Evolutionary conservation across 2,113 vertebrate genomes (phyloP).

Genomic region (Takifugu flavidus): DNA sequence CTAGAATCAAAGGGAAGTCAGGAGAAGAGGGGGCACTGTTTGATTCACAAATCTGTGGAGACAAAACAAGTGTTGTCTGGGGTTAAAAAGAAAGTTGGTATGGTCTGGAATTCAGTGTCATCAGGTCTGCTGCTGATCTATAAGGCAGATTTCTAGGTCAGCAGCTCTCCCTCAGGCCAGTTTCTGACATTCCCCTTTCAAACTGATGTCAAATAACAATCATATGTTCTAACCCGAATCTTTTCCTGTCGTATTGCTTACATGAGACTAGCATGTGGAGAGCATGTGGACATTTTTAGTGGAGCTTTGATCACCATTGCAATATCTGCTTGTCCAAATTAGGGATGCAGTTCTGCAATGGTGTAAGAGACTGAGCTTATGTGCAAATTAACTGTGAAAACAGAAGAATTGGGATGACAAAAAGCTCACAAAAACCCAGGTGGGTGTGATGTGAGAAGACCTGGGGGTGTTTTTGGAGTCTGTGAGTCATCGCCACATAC

Average conservation of each 20-base stretch:
- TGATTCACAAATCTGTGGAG: not conserved
- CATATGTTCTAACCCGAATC: slow-evolving; percentile 31
- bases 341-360: no score
- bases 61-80: not conserved
- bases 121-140: slow-evolving; percentile 25
- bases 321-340: no score
- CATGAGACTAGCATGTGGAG: no score
- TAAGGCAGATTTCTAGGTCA: slow-evolving; percentile 37
- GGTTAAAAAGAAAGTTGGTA: not conserved
- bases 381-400: not conserved
- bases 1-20: not conserved
- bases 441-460: slow-evolving; percentile 32
- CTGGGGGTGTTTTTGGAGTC: slow-evolving; percentile 18
- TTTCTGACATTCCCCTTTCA: no score
- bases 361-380: slow-evolving; percentile 5
- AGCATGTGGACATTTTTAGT: no score
- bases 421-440: slow-evolving; percentile 37
- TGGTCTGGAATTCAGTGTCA: not conserved
- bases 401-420: slow-evolving; percentile 2
- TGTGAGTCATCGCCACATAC: slow-evolving; percentile 68
- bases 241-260: not conserved
- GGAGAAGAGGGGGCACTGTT: not conserved
- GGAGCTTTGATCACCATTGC: no score
- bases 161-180: slow-evolving; percentile 3
- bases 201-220: slow-evolving; percentile 41